Evolutionary conservation across 64 coral and sea anemone species (phyloP).

Genomic region (Pocillopora damicornis): DNA sequence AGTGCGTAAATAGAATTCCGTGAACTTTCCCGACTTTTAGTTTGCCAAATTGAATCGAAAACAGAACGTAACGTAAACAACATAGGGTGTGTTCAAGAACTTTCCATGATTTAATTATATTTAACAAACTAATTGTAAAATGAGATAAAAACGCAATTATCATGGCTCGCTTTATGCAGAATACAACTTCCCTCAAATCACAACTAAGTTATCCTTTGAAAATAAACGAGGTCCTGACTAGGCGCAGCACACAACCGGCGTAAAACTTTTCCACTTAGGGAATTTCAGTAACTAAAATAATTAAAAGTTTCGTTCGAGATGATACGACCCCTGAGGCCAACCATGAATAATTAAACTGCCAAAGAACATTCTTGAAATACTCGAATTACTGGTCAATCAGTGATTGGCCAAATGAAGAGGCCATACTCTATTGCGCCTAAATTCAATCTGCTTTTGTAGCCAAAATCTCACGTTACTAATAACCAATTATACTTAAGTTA

Average conservation of each 20-base stretch:
- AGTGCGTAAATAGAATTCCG: neutral
- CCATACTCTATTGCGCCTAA: too few species aligned
- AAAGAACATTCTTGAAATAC: slow-evolving; percentile 18
- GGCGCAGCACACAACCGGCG: too few species aligned
- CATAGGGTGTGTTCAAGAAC: slow-evolving; percentile 1
- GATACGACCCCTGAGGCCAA: slow-evolving; percentile 2
- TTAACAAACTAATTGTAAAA: neutral
- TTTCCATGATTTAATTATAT: slow-evolving; percentile 3
- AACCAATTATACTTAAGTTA: too few species aligned
- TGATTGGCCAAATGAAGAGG: too few species aligned
- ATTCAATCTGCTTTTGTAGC: too few species aligned
- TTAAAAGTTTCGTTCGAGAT: neutral
- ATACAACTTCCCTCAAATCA: too few species aligned
- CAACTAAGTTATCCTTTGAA: too few species aligned
- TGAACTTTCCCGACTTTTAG: neutral
- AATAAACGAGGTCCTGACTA: too few species aligned
- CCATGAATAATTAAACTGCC: slow-evolving; percentile 1
- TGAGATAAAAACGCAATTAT: neutral
- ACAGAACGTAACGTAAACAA: neutral
- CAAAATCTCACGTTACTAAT: neutral
- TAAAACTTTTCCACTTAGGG: too few species aligned
- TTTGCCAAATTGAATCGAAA: neutral
- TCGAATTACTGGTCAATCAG: neutral
- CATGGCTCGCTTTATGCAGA: too few species aligned
- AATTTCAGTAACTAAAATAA: neutral